Conservation (phyloP, 1,140 invertebrate genomes). For the Pectinophora gossypiella region DNA sequence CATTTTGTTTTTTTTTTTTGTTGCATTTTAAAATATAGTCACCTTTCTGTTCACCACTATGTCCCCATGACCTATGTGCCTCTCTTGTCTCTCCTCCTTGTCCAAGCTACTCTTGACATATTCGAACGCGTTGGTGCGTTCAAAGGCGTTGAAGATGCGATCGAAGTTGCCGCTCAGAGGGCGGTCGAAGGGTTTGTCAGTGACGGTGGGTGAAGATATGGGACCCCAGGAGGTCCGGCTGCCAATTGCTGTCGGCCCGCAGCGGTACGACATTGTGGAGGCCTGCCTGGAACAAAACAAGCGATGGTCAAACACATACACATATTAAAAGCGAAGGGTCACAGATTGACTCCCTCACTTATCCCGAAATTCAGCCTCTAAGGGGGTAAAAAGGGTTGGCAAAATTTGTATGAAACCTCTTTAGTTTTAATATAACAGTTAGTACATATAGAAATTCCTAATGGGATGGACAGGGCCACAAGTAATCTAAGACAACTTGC, state of each 20-base stretch:
- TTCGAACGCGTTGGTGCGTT: constrained; percentile 69
- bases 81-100: constrained; percentile 16
- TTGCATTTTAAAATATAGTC: no score
- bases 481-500: no score
- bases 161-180: constrained; percentile 70
- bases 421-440: no score
- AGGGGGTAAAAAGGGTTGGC: no score
- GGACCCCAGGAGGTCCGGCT: constrained; percentile 82
- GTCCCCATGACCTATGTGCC: constrained; percentile 52
- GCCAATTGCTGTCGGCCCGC: constrained; percentile 76
- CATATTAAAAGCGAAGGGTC: no score
- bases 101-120: constrained; percentile 54
- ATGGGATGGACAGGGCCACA: no score
- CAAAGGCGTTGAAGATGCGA: constrained; percentile 72
- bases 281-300: constrained; percentile 31
- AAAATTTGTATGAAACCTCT: no score
- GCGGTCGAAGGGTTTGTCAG: constrained; percentile 51
- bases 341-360: no score
- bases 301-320: no score
- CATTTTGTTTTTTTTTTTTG: no score
- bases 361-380: no score
- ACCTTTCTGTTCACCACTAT: constrained; percentile 56
- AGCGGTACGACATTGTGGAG: constrained; percentile 77
- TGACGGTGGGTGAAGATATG: constrained; percentile 71
- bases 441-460: no score